Percentiles rank a stretch among this genome's conserved stretches.
These are phyloP conservation scores for Eupleurogrammus muticus DNA, from an alignment of 2,797 vertebrate species.

Conservation along the genomic window DNA sequence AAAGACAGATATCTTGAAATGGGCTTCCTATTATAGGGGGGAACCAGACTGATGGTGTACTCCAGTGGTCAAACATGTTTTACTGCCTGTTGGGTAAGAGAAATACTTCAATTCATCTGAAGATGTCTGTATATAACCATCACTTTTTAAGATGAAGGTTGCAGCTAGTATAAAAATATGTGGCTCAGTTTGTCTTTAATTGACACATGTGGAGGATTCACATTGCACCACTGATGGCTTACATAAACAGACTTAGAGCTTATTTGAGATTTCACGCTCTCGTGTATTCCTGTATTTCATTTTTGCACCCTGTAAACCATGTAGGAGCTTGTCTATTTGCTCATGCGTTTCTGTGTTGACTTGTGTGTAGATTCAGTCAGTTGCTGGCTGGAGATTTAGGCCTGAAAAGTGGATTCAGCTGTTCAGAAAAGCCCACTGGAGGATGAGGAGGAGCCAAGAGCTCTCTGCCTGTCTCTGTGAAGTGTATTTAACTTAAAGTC, in stretches of 20 bases:
- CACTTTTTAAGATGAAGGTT: background rate
- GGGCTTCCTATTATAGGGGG: too few species aligned
- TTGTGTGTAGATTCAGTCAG: background rate
- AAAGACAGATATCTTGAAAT: too few species aligned
- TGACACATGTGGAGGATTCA: background rate
- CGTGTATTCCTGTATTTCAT: background rate
- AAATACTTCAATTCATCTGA: background rate
- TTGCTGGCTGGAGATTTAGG: background rate
- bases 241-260: background rate
- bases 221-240: background rate
- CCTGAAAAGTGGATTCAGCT: constrained; percentile 7
- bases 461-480: background rate
- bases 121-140: background rate
- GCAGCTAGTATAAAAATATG: background rate
- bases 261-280: background rate
- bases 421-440: background rate
- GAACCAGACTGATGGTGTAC: too few species aligned
- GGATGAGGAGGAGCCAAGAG: background rate
- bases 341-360: background rate
- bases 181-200: background rate
- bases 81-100: background rate
- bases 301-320: background rate
- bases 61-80: too few species aligned
- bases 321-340: background rate
- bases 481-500: background rate